Conservation (phyloP, 2,113 vertebrate genomes). For the Oxyruncus cristatus region DNA sequence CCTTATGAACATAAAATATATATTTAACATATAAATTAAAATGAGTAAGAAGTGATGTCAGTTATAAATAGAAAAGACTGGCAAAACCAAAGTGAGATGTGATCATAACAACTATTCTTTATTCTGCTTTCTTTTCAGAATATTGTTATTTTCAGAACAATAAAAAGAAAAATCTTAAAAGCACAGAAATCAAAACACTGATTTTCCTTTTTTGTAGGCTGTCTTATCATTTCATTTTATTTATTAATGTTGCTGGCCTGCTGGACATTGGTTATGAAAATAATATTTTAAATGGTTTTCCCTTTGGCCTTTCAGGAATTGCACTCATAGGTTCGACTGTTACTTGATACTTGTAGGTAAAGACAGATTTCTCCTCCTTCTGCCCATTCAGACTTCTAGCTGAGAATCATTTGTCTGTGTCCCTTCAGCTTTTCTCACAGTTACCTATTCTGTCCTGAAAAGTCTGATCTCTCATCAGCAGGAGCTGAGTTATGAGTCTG, state of each 20-base stretch:
- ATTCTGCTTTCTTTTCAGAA: not conserved
- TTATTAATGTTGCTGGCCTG: not conserved
- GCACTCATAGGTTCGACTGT: not conserved
- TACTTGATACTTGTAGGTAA: not conserved
- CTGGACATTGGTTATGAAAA: not conserved
- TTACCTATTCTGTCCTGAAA: not conserved
- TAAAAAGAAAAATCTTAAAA: not conserved
- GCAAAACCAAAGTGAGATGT: not conserved
- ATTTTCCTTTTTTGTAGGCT: not conserved
- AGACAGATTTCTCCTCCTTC: conserved; percentile 21
- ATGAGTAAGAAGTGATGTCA: not conserved
- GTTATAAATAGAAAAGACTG: not conserved
- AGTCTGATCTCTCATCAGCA: conserved; percentile 17
- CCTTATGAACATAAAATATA: not conserved
- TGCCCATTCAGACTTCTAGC: not conserved
- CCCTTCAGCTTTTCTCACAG: conserved; percentile 30
- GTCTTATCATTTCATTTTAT: not conserved
- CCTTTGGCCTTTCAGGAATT: not conserved
- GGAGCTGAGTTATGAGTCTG: not conserved
- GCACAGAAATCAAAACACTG: not conserved
- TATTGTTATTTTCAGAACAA: not conserved
- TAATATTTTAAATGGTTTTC: not conserved
- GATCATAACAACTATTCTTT: not conserved
- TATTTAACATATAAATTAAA: not conserved
- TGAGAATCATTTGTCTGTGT: not conserved